phyloP scores from a whole-genome alignment of 53 echinoderm and acorn worm genomes.

The Holothuria scabra region DNA sequence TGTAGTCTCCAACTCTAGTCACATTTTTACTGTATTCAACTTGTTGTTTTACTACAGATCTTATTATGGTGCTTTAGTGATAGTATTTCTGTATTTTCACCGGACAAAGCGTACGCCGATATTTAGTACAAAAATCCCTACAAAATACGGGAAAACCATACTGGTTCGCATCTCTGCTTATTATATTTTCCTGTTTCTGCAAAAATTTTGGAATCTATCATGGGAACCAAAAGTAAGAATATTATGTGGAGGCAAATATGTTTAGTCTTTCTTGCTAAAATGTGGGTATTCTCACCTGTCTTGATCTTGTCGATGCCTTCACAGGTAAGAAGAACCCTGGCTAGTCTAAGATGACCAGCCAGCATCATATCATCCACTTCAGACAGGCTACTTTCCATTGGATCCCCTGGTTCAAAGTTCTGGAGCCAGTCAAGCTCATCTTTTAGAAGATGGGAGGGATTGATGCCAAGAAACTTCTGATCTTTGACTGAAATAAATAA shows the following conservation, averaged over 20 bases:
- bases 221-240: too few species aligned
- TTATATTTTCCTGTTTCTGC: too few species aligned
- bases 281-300: constrained; percentile 61
- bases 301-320: constrained; percentile 90
- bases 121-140: too few species aligned
- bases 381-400: constrained; percentile 69
- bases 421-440: constrained; percentile 98
- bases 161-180: too few species aligned
- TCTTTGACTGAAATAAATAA: constrained; percentile 60
- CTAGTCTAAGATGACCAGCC: constrained; percentile 91
- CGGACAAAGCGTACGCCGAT: too few species aligned
- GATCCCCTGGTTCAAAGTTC: constrained; percentile 95
- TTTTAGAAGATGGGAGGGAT: constrained; percentile 74
- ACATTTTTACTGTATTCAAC: too few species aligned
- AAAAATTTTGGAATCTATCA: too few species aligned
- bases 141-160: too few species aligned
- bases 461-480: constrained; percentile 81
- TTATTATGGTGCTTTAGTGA: too few species aligned
- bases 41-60: too few species aligned
- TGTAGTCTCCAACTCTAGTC: too few species aligned
- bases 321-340: constrained; percentile 88
- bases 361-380: constrained; percentile 83
- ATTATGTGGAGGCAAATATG: not conserved
- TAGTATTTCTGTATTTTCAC: too few species aligned
- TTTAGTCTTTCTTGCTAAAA: not conserved